A percentile compares a stretch with the other conserved stretches of the same genome.
phyloP scores from a whole-genome alignment of 2,888 invertebrate species.

The Cordilura impudica region DNA sequence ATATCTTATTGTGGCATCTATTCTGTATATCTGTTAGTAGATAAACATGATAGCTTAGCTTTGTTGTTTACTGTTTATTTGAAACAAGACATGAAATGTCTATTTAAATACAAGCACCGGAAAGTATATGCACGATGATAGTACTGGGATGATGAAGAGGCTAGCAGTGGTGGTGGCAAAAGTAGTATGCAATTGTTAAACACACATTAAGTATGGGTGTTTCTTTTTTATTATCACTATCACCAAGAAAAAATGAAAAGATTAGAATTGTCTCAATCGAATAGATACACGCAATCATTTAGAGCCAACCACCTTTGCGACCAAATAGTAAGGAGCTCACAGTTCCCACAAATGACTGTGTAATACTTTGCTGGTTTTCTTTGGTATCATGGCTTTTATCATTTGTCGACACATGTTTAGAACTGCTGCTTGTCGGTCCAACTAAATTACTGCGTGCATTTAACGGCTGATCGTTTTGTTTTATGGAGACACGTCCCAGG shows the following conservation, averaged over 20 bases:
- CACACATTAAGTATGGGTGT: background rate
- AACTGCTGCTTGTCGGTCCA: constrained; percentile 48
- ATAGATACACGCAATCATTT: constrained; percentile 68
- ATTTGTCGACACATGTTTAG: constrained; percentile 32
- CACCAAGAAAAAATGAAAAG: background rate
- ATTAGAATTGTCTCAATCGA: background rate
- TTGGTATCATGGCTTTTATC: constrained; percentile 56
- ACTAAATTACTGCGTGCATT: background rate
- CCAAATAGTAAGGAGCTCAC: constrained; percentile 89
- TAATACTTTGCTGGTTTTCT: constrained; percentile 68
- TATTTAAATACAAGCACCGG: constrained; percentile 33
- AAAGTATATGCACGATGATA: constrained; percentile 23
- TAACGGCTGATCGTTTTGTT: constrained; percentile 33
- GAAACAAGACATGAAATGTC: background rate
- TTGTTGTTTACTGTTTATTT: background rate
- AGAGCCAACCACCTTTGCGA: constrained; percentile 89
- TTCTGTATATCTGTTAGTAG: too few species aligned
- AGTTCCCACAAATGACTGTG: constrained; percentile 84
- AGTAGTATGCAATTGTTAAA: background rate
- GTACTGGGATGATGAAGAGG: background rate
- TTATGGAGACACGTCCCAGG: constrained; percentile 69
- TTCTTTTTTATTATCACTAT: background rate
- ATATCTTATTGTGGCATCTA: too few species aligned
- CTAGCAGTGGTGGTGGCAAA: background rate
- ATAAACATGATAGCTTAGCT: too few species aligned